These are phyloP conservation scores for rabbit (Oryctolagus cuniculus) DNA, from an alignment of 2,113 vertebrate genomes.

Conservation along the genomic window DNA sequence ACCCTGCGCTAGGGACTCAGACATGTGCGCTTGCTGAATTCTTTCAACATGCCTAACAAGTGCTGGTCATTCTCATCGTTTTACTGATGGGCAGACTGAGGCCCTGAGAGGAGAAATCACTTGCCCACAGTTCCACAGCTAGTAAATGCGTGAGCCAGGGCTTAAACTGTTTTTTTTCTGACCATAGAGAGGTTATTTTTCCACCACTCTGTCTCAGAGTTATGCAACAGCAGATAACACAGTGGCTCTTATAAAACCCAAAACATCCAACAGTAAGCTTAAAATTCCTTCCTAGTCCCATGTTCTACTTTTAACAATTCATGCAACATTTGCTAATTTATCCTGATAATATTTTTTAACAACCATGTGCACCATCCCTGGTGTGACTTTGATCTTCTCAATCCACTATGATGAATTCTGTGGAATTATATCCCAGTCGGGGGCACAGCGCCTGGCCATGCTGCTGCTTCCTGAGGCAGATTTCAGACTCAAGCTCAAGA, in stretches of 20 bases:
- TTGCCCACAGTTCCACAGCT: neutral
- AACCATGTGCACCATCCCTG: neutral
- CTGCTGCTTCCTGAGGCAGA: neutral
- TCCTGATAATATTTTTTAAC: neutral
- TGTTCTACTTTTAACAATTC: neutral
- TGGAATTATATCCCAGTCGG: neutral
- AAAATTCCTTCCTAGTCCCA: neutral
- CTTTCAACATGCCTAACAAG: neutral
- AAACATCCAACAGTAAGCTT: neutral
- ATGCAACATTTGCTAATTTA: conserved; percentile 1
- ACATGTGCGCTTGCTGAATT: neutral
- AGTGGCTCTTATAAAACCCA: neutral
- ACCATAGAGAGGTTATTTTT: conserved; percentile 7
- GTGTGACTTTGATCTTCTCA: neutral
- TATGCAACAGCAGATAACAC: neutral
- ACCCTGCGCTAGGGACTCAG: neutral
- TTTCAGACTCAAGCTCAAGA: neutral
- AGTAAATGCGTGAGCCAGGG: neutral
- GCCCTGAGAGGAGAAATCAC: neutral
- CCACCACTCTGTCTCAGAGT: neutral
- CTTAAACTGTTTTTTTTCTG: neutral
- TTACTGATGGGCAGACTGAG: neutral
- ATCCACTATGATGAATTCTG: neutral
- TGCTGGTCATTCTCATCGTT: neutral
- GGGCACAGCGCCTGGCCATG: neutral